A percentile compares a stretch with the other conserved stretches of the same genome.
Conservation (phyloP, 2,888 invertebrate genomes). For the Deladenus siricidicola region DNA sequence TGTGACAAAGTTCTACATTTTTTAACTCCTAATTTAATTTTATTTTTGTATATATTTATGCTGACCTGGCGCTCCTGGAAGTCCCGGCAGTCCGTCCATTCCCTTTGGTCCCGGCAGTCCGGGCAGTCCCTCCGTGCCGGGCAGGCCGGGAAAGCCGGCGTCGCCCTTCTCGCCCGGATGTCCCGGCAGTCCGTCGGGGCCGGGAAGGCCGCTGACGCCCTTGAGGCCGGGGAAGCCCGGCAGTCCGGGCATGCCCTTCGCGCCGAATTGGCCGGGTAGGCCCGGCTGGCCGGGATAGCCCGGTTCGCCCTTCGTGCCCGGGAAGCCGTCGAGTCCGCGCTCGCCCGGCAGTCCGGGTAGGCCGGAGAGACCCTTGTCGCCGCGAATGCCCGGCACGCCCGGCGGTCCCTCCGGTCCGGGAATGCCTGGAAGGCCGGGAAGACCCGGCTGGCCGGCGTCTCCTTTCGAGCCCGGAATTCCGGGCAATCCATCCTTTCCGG, state of each 20-base stretch:
- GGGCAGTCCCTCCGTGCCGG: conserved; percentile 51
- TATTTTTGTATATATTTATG: too few species aligned
- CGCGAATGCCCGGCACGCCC: conserved; percentile 54
- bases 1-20: too few species aligned
- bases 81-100: conserved; percentile 31
- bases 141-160: conserved; percentile 45
- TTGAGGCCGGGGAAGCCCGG: conserved; percentile 40
- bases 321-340: conserved; percentile 59
- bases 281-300: conserved; percentile 53
- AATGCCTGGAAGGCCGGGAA: conserved; percentile 48
- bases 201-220: conserved; percentile 48
- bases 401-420: conserved; percentile 45
- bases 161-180: conserved; percentile 47
- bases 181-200: conserved; percentile 54
- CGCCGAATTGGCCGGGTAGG: conserved; percentile 58
- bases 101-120: conserved; percentile 48
- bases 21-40: too few species aligned
- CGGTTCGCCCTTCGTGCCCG: conserved; percentile 27
- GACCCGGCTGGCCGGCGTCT: conserved; percentile 38
- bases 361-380: conserved; percentile 60
- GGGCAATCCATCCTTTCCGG: conserved; percentile 50
- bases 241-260: conserved; percentile 36
- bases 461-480: conserved; percentile 53
- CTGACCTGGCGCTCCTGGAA: conserved; percentile 34
- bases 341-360: conserved; percentile 38